Base-by-base conservation (phyloP, 2,113 vertebrate species). In the Glaucomys volans region DNA sequence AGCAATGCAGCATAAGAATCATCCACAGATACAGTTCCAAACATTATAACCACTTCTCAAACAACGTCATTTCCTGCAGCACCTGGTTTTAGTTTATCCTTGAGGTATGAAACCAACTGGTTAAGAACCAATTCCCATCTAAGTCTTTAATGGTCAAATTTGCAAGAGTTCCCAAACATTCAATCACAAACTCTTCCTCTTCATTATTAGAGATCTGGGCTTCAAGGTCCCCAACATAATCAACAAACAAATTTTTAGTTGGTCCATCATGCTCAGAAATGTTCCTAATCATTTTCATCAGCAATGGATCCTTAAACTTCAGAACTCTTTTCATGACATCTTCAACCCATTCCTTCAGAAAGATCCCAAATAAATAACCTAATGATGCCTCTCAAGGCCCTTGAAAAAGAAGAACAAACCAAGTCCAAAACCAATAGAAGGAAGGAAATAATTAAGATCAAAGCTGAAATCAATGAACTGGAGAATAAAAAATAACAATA, bases 221-320 rank as follows among this genome's bases (percentile, higher is more conserved):
- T 67, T 99, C 99, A 95, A 99, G 98, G 91, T 99, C 99, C 52
- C 99, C 99, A 62, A 99, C 99, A 54, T 99, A 99, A 98, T 99
- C 99, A 96, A 99, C 99, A 97, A 99, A 99, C n/a, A 99, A 93
- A 44, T 98, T 98, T 98, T 99, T 99, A 59, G 99, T 99, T 87
- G 98, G 98, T 14, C 99, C 99, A 81, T 98, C 99, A 40, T 99
- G 99, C 90, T 99, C 99, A 80, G 99, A 99, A 97, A 99, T 98
- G 96, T 99, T 99, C 79, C 99, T 99, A 96, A 99, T 99, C 99
- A 99, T 99, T 98, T 99, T 99, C 99, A 99, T 99, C 98, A 99
- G 96, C 95, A 99, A 96, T 0, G 99, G 99, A 83, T 99, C 99
- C 97, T 99, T 99, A 97, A 99, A 98, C 96, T 99, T 99, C 97